A percentile compares a stretch with the other conserved stretches of the same genome.
These are phyloP conservation scores for Sericinus montela DNA, from an alignment of 2,888 invertebrate genomes.

Conservation along the genomic window DNA sequence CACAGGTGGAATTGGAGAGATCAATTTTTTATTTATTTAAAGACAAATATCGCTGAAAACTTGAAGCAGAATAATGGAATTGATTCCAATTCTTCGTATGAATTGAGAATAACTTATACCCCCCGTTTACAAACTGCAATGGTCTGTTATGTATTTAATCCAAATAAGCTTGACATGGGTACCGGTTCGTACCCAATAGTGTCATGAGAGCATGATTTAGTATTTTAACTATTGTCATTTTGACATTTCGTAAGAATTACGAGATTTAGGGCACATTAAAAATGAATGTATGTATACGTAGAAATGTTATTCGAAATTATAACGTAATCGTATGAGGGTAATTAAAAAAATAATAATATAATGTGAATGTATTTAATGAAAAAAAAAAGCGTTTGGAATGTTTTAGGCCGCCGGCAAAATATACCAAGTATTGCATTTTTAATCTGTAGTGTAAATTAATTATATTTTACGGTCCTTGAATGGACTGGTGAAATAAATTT, in stretches of 20 bases:
- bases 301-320: slow-evolving; percentile 10
- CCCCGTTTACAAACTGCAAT: no score
- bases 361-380: slow-evolving; percentile 1
- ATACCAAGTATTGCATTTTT: not conserved
- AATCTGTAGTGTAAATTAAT: not conserved
- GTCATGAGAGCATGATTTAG: no score
- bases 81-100: no score
- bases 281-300: slow-evolving; percentile 14
- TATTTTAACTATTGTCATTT: not conserved
- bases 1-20: no score
- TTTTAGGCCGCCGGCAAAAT: not conserved
- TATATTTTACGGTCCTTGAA: not conserved
- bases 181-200: no score
- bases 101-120: no score
- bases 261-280: slow-evolving; percentile 5
- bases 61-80: no score
- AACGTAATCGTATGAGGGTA: slow-evolving; percentile 15
- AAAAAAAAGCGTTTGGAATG: not conserved
- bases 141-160: no score
- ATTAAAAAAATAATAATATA: slow-evolving; percentile 3
- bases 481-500: no score
- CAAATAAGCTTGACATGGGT: no score
- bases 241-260: slow-evolving; percentile 6
- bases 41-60: no score
- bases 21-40: no score